Conservation (phyloP, 2,797 vertebrate genomes). For the Rhinogobio ventralis region DNA sequence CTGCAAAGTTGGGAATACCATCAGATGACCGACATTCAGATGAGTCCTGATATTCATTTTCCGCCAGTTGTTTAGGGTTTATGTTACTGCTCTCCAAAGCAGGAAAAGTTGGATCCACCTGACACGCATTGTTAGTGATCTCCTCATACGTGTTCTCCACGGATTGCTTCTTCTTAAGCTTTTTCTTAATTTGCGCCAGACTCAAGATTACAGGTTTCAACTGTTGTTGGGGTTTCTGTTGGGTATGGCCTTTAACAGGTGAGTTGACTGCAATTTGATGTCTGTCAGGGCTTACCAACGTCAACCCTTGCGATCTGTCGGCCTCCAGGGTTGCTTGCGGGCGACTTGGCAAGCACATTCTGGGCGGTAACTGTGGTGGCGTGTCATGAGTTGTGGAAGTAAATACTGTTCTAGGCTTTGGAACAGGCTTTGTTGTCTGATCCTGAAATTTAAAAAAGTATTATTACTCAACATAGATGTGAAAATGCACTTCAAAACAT, state of each 20-base stretch:
- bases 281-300: conserved; percentile 1
- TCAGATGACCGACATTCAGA: not conserved
- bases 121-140: conserved; percentile 20
- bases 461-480: not conserved
- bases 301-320: not conserved
- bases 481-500: too few relatives aligned
- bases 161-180: conserved; percentile 66
- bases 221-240: conserved; percentile 54
- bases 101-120: not conserved
- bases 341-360: conserved; percentile 21
- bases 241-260: not conserved
- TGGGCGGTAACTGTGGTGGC: conserved; percentile 16
- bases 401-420: conserved; percentile 57
- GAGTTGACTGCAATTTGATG: not conserved
- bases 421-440: conserved; percentile 58
- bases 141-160: conserved; percentile 61
- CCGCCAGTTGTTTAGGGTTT: not conserved
- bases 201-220: conserved; percentile 61
- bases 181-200: conserved; percentile 72
- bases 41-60: conserved; percentile 65
- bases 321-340: conserved; percentile 43
- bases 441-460: conserved; percentile 43
- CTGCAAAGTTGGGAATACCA: not conserved
- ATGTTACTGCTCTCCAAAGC: not conserved
- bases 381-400: not conserved